Conservation (phyloP, 2,888 invertebrate genomes). For the Catocala fraxini region DNA sequence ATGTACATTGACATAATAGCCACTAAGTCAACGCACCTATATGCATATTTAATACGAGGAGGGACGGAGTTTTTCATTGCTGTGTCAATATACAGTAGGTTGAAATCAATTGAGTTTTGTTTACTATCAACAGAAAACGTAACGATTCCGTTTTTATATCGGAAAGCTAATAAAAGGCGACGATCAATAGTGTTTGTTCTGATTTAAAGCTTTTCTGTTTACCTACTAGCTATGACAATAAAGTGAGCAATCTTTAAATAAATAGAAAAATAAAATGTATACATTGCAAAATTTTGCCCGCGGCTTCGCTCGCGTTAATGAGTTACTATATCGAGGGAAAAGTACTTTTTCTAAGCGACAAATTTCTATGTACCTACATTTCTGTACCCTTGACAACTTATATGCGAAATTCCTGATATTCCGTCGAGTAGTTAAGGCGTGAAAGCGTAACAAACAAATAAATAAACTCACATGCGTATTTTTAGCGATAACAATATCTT, state of each 20-base stretch:
- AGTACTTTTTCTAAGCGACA: no score
- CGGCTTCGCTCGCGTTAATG: no score
- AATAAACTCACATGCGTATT: no score
- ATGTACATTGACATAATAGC: conserved; percentile 2
- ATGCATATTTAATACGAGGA: not conserved
- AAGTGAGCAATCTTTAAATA: not conserved
- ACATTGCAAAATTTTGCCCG: no score
- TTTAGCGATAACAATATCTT: no score
- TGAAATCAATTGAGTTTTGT: conserved; percentile 29
- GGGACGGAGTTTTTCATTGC: conserved; percentile 13
- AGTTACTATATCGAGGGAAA: no score
- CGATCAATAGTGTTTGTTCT: conserved; percentile 3
- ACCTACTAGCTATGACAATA: conserved; percentile 2
- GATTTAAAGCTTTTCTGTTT: conserved; percentile 11
- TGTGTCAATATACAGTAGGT: conserved; percentile 25
- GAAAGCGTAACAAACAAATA: no score
- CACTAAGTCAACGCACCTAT: not conserved
- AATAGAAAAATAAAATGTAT: no score
- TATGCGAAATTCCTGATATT: no score
- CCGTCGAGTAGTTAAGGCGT: no score
- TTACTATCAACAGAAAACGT: conserved; percentile 34
- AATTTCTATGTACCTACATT: no score
- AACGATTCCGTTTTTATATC: conserved; percentile 17
- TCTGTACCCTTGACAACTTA: no score
- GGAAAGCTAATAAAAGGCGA: not conserved